Evolutionary conservation across 2,888 invertebrate genomes (phyloP).

Genomic region (Erebia palarica): DNA sequence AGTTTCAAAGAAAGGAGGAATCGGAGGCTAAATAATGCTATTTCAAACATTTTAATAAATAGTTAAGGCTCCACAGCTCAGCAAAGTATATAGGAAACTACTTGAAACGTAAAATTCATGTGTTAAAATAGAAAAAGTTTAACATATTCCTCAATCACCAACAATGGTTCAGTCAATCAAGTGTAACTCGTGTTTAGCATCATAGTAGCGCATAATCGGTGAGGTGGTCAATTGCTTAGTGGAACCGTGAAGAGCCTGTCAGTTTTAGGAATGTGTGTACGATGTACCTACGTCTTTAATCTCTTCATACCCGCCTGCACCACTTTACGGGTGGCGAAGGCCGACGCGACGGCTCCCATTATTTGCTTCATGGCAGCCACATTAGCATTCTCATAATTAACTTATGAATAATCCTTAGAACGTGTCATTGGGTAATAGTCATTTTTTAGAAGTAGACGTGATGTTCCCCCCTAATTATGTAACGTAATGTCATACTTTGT

Average conservation of each 20-base stretch:
- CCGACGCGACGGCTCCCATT: slow-evolving; percentile 65
- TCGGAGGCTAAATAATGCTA: no score
- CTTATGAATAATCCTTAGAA: slow-evolving; percentile 70
- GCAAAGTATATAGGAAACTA: slow-evolving; percentile 36
- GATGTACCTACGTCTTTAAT: slow-evolving; percentile 47
- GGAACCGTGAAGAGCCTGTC: slow-evolving; percentile 77
- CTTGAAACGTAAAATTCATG: slow-evolving; percentile 27
- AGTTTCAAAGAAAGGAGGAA: no score
- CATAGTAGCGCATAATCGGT: slow-evolving; percentile 62
- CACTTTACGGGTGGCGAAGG: slow-evolving; percentile 69
- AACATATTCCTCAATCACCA: slow-evolving; percentile 57
- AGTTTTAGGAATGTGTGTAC: slow-evolving; percentile 60
- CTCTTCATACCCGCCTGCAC: slow-evolving; percentile 43
- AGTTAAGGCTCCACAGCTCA: no score
- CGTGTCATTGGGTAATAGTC: slow-evolving; percentile 40
- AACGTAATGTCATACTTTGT: slow-evolving; percentile 16
- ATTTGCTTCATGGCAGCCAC: slow-evolving; percentile 56
- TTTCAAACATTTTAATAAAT: no score
- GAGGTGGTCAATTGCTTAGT: slow-evolving; percentile 73
- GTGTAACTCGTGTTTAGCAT: slow-evolving; percentile 64
- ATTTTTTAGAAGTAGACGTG: slow-evolving; percentile 38
- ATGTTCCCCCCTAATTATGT: slow-evolving; percentile 23
- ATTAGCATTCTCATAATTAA: slow-evolving; percentile 74
- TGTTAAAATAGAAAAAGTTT: slow-evolving; percentile 47
- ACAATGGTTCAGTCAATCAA: slow-evolving; percentile 67